These are phyloP conservation scores for Microcebus tavaratra DNA, from an alignment of 2,113 vertebrate genomes.

Conservation along the genomic window DNA sequence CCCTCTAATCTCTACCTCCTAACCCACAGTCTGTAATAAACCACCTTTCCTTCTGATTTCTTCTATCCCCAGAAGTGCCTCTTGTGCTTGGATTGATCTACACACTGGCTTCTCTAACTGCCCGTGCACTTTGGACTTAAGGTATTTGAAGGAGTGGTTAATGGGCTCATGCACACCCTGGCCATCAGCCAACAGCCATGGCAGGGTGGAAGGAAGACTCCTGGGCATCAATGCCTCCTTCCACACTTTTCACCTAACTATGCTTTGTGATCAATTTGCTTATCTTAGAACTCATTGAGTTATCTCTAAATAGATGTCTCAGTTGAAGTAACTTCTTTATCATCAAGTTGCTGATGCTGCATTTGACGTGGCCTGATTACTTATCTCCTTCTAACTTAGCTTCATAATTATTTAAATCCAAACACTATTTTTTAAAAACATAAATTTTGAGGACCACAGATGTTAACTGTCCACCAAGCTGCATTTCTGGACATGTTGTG, in stretches of 20 bases:
- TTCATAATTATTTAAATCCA: neutral
- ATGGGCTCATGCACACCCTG: neutral
- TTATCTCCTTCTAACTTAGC: neutral
- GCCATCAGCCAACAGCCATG: neutral
- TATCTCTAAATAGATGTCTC: neutral
- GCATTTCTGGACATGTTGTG: neutral
- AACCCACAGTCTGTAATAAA: neutral
- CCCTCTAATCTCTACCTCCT: neutral
- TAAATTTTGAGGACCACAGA: neutral
- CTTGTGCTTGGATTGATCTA: slow-evolving; percentile 42
- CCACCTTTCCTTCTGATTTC: slow-evolving; percentile 22
- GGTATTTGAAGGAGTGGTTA: neutral
- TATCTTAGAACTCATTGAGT: neutral
- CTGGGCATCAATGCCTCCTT: neutral
- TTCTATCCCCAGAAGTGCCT: slow-evolving; percentile 43
- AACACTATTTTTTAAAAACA: neutral
- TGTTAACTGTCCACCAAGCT: neutral
- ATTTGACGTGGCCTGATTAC: neutral
- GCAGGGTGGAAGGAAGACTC: neutral
- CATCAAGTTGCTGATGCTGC: neutral
- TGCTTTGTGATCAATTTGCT: neutral
- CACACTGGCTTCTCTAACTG: neutral
- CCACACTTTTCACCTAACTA: neutral
- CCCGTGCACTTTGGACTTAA: slow-evolving; percentile 40
- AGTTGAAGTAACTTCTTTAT: neutral